Percentiles rank a stretch among this genome's conserved stretches.
These are phyloP conservation scores for Odontomachus brunneus DNA, from an alignment of 1,140 invertebrate genomes.

Conservation along the genomic window DNA sequence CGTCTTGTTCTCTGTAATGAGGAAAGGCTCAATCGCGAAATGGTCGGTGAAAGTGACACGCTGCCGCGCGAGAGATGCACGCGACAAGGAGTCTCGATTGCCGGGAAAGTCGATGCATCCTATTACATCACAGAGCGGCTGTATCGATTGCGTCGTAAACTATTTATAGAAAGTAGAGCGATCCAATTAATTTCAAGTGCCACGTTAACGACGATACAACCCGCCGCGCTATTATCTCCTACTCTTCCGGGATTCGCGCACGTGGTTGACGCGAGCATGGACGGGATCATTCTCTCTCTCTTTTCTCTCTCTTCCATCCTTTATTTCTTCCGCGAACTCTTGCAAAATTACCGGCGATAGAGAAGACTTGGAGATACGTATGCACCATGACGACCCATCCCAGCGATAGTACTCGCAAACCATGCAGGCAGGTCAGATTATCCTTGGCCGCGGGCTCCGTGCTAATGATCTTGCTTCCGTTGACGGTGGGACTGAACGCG, in stretches of 20 bases:
- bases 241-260: neutral
- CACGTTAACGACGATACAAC: constrained; percentile 11
- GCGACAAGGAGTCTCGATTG: constrained; percentile 41
- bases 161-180: constrained; percentile 56
- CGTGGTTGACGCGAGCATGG: no score
- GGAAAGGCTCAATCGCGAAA: constrained; percentile 44
- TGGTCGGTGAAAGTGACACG: constrained; percentile 58
- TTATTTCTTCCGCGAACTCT: neutral
- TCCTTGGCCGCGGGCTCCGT: constrained; percentile 87
- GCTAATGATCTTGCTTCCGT: constrained; percentile 88
- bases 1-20: constrained; percentile 88
- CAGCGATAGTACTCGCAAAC: constrained; percentile 93
- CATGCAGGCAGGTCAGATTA: constrained; percentile 92
- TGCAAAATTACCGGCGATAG: constrained; percentile 88
- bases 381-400: constrained; percentile 97
- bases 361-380: constrained; percentile 93
- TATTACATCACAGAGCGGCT: constrained; percentile 43
- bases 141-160: constrained; percentile 8
- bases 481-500: constrained; percentile 88
- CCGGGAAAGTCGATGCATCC: constrained; percentile 29
- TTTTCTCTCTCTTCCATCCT: no score
- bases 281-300: no score
- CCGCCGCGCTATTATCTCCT: neutral
- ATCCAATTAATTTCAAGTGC: constrained; percentile 39
- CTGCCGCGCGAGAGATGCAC: no score